phyloP scores from a whole-genome alignment of 2,888 invertebrate genomes.

The Dinocampus coccinellae region DNA sequence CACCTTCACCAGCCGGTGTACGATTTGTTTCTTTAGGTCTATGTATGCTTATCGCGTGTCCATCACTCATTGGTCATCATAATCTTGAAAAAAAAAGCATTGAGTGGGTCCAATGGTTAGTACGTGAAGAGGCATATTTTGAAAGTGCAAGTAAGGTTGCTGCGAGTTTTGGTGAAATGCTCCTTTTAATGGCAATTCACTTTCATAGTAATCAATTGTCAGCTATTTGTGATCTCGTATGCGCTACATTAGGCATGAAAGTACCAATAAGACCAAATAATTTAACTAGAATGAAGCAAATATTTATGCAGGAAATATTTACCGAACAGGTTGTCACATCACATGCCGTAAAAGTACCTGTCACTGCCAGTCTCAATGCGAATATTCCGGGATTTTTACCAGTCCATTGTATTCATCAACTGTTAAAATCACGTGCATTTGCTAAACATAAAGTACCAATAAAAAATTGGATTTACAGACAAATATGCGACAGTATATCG shows the following conservation, averaged over 20 bases:
- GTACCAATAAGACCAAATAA: slow-evolving; percentile 89
- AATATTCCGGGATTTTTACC: slow-evolving; percentile 93
- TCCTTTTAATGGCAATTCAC: slow-evolving; percentile 95
- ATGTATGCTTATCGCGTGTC: slow-evolving; percentile 95
- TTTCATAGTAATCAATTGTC: slow-evolving; percentile 95
- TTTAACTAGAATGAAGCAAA: slow-evolving; percentile 88
- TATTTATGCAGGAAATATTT: slow-evolving; percentile 96
- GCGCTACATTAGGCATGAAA: slow-evolving; percentile 95
- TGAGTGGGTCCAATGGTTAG: slow-evolving; percentile 95
- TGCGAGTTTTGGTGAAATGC: slow-evolving; percentile 95
- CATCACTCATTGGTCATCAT: slow-evolving; percentile 80
- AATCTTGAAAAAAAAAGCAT: slow-evolving; percentile 86
- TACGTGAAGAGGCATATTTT: slow-evolving; percentile 90
- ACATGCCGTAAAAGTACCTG: slow-evolving; percentile 96
- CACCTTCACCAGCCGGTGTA: slow-evolving; percentile 91
- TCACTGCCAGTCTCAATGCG: slow-evolving; percentile 89
- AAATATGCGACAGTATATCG: slow-evolving; percentile 89
- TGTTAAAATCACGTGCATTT: slow-evolving; percentile 93
- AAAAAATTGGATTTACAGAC: slow-evolving; percentile 96
- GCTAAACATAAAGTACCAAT: slow-evolving; percentile 97
- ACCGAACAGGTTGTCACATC: slow-evolving; percentile 97
- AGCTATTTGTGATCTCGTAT: slow-evolving; percentile 94
- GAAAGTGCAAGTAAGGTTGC: slow-evolving; percentile 87
- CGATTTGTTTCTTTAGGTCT: slow-evolving; percentile 92
- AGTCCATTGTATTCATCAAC: slow-evolving; percentile 95